These are phyloP conservation scores for Chelidonichthys spinosus DNA, from an alignment of 2,797 vertebrate genomes.

Conservation along the genomic window DNA sequence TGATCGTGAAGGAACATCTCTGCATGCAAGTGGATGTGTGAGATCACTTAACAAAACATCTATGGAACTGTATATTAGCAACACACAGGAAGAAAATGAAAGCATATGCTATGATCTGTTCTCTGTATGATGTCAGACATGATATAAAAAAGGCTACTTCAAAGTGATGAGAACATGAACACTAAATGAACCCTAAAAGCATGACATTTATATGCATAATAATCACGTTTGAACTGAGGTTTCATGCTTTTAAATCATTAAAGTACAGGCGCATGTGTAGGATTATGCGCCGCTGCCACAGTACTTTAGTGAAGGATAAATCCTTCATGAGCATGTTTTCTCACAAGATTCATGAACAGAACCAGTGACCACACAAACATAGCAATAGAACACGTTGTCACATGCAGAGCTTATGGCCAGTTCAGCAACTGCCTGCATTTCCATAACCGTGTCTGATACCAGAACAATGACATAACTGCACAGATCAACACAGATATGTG, in stretches of 20 bases:
- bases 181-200: conserved; percentile 6
- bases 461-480: conserved; percentile 24
- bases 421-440: background rate
- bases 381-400: conserved; percentile 6
- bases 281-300: background rate
- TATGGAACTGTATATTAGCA: background rate
- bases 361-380: background rate
- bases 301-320: conserved; percentile 2
- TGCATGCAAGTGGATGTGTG: background rate
- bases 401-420: conserved; percentile 8
- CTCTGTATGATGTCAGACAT: background rate
- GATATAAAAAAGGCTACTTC: background rate
- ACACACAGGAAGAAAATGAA: conserved; percentile 10
- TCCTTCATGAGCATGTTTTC: conserved; percentile 1
- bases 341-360: conserved; percentile 11
- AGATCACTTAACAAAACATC: background rate
- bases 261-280: background rate
- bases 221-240: background rate
- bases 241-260: background rate
- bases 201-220: background rate
- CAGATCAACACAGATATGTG: conserved; percentile 9
- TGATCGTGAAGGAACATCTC: background rate
- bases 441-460: conserved; percentile 7
- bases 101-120: conserved; percentile 18
- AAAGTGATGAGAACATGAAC: conserved; percentile 3